Conservation (phyloP, 2,888 invertebrate genomes). For the Archips crataeganus region DNA sequence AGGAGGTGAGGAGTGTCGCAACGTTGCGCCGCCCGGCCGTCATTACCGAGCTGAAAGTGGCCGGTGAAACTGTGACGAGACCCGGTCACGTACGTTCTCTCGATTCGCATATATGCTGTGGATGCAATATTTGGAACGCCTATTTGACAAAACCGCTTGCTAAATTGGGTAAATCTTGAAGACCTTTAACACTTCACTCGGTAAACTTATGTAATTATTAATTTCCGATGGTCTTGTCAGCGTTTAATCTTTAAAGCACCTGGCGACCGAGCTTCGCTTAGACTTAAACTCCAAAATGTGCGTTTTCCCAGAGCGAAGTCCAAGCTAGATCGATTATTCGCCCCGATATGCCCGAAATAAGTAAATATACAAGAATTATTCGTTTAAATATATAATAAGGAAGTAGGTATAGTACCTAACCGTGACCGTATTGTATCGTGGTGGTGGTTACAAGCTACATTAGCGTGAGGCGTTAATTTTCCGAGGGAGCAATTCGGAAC, state of each 20-base stretch:
- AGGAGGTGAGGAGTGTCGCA: constrained; percentile 57
- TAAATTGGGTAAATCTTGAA: constrained; percentile 5
- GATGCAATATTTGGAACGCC: constrained; percentile 49
- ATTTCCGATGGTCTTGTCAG: constrained; percentile 17
- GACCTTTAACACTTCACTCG: constrained; percentile 8
- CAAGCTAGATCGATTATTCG: too few relatives aligned
- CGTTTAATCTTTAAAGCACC: constrained; percentile 19
- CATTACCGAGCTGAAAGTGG: constrained; percentile 73
- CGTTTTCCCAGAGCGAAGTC: too few relatives aligned
- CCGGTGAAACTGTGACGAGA: constrained; percentile 72
- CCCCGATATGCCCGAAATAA: too few relatives aligned
- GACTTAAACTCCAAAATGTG: too few relatives aligned
- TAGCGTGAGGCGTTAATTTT: constrained; percentile 72
- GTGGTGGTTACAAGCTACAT: constrained; percentile 47
- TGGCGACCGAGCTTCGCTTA: too few relatives aligned
- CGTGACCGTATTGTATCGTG: constrained; percentile 60
- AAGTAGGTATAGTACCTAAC: constrained; percentile 45
- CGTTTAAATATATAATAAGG: constrained; percentile 3
- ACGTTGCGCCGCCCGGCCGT: constrained; percentile 56
- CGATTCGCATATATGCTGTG: constrained; percentile 55
- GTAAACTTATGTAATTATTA: constrained; percentile 3
- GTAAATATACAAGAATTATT: too few relatives aligned
- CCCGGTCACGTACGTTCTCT: constrained; percentile 68
- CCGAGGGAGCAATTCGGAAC: constrained; percentile 76
- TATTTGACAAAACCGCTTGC: constrained; percentile 48